Conservation (phyloP, 2,888 invertebrate species). For the Marronus borbonicus region DNA sequence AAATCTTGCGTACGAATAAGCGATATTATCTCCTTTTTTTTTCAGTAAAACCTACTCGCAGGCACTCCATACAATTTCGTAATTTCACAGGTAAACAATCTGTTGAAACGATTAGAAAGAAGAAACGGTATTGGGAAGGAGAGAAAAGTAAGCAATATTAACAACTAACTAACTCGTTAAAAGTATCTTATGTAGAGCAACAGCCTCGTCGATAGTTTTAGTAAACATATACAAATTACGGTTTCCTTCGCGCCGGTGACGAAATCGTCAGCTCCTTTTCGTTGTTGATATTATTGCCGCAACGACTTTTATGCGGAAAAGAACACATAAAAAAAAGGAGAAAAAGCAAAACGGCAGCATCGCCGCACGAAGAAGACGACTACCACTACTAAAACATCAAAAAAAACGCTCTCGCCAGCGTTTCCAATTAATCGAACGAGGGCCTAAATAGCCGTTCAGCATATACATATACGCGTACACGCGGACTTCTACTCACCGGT, state of each 20-base stretch:
- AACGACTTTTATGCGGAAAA: constrained; percentile 19
- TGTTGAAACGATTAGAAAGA: constrained; percentile 25
- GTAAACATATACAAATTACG: constrained; percentile 40
- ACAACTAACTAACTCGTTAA: background rate
- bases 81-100: constrained; percentile 27
- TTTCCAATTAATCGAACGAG: constrained; percentile 27
- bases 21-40: constrained; percentile 13
- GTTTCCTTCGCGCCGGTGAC: constrained; percentile 15
- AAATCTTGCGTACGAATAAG: background rate
- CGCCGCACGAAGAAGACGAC: constrained; percentile 4
- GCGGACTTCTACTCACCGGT: background rate
- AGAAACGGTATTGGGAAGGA: constrained; percentile 16
- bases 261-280: constrained; percentile 27
- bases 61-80: constrained; percentile 13
- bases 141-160: constrained; percentile 15
- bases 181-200: constrained; percentile 18
- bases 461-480: background rate
- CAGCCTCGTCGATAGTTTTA: constrained; percentile 34
- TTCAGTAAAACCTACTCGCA: constrained; percentile 21
- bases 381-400: constrained; percentile 7
- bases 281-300: constrained; percentile 36
- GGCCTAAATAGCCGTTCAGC: background rate
- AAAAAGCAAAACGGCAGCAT: background rate
- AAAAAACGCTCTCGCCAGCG: background rate
- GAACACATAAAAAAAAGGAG: background rate